Evolutionary conservation across 2,797 vertebrate genomes (phyloP), one percentile per base, ranked within the genome.

Genomic region (Artibeus jamaicensis): DNA sequence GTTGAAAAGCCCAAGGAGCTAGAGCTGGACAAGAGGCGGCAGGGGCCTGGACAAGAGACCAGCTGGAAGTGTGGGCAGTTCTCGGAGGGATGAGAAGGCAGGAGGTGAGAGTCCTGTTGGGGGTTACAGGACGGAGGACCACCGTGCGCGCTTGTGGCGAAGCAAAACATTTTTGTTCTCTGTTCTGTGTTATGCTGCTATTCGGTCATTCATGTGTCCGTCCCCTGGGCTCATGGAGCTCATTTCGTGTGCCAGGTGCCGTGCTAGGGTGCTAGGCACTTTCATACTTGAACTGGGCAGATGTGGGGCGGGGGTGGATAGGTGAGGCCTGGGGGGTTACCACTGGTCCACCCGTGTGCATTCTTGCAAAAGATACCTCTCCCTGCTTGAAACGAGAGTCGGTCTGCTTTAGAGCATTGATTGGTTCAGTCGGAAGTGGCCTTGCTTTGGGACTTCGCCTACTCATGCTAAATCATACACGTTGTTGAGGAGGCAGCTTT

Each of bases 61-160:
- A 22, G 4, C 62, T 68, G 48, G 34, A 55, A 18, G 77, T 19
- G 6, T 10, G 16, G 71, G 12, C 29, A 5, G 37, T 15, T 24
- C 34, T 50, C 50, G 6, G 3, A 2, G 7, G 14, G 46, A 8
- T 21, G 10, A 44, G 14, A 15, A 59, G 46, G 14, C 24, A 21
- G 9, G 62, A 70, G 57, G 1, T 18, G 26, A 14, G 42, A 26
- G 46, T 42, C 67, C 19, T 53, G 9, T 48, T 32, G 46, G 6
- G 32, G 21, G 7, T 12, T 1, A 12, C 9, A 22, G 8, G n/a
- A 37, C 29, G n/a, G 10, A 19, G 22, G 0, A 0, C 16, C 5
- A 14, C 37, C 46, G 22, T 12, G 46, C 32, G 50, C 5, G 1
- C 3, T 34, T 6, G 21, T 22, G 21, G 37, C 55, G 48, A 3